Evolutionary conservation across 2,797 vertebrate species (phyloP).

Genomic region (Platalea minor): DNA sequence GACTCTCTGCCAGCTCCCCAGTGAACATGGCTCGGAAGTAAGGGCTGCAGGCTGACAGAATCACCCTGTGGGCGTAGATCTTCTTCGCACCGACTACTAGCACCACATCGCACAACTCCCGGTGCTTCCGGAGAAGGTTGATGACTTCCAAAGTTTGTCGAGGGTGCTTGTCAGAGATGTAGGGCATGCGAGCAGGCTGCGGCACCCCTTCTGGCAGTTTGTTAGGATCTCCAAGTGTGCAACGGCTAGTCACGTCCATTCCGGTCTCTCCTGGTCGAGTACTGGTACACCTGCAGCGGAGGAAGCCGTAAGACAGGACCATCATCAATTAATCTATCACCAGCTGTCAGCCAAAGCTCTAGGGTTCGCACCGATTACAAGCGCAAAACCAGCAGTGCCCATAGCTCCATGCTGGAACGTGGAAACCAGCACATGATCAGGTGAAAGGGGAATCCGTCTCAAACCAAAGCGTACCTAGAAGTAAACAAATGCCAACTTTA

Average conservation of each 20-base stretch:
- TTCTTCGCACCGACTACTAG: slow-evolving; percentile 97
- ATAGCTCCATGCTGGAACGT: rapidly evolving
- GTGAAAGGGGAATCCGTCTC: not conserved
- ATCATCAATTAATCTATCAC: not conserved
- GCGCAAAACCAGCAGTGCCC: not conserved
- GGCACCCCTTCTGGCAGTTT: slow-evolving; percentile 98
- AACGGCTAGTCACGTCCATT: slow-evolving; percentile 99
- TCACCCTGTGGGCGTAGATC: slow-evolving; percentile 97
- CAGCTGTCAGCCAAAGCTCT: not conserved
- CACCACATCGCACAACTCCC: slow-evolving; percentile 96
- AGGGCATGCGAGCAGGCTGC: slow-evolving; percentile 99
- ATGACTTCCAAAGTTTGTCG: slow-evolving; percentile 98
- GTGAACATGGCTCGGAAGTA: slow-evolving; percentile 99
- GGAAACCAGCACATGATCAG: not conserved
- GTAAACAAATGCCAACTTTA: slow-evolving; percentile 13
- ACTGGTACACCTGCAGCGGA: slow-evolving; percentile 84
- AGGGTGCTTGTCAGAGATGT: slow-evolving; percentile 98
- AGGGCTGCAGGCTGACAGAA: slow-evolving; percentile 95
- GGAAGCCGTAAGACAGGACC: not conserved
- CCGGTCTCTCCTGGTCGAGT: slow-evolving; percentile 93
- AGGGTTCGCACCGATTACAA: rapidly evolving
- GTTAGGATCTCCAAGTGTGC: slow-evolving; percentile 98
- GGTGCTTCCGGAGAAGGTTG: slow-evolving; percentile 94
- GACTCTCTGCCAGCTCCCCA: slow-evolving; percentile 94
- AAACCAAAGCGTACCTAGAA: not conserved